Evolutionary conservation across 2,888 invertebrate genomes (phyloP).

Genomic region (Zeuzera pyrina): DNA sequence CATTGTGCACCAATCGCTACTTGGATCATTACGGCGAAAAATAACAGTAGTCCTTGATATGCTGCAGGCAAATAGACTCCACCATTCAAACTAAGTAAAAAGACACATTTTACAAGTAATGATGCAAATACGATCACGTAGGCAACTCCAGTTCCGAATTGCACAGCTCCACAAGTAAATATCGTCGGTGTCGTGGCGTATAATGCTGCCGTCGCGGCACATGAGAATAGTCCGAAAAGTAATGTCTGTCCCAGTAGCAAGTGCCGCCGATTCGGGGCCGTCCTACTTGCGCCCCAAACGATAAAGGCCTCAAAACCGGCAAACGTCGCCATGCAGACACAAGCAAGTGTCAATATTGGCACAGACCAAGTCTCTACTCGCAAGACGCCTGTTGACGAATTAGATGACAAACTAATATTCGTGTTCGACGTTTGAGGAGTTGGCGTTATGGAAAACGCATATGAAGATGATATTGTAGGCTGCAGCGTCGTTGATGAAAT

Average conservation of each 20-base stretch:
- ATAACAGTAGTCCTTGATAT: constrained; percentile 90
- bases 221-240: constrained; percentile 85
- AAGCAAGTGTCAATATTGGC: constrained; percentile 88
- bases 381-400: constrained; percentile 51
- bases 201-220: constrained; percentile 85
- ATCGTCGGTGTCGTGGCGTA: constrained; percentile 85
- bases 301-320: constrained; percentile 92
- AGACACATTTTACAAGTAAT: constrained; percentile 93
- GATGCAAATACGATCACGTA: constrained; percentile 92
- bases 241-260: constrained; percentile 90
- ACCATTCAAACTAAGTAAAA: constrained; percentile 91
- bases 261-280: constrained; percentile 87
- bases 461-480: constrained; percentile 45
- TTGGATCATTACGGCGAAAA: constrained; percentile 93
- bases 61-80: constrained; percentile 94
- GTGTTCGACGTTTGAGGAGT: constrained; percentile 32
- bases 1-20: constrained; percentile 88
- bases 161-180: constrained; percentile 85
- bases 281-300: constrained; percentile 83
- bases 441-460: constrained; percentile 32
- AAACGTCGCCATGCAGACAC: constrained; percentile 87
- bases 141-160: constrained; percentile 86
- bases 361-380: constrained; percentile 91
- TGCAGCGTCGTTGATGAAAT: constrained; percentile 34
- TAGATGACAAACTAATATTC: constrained; percentile 19